Conservation (phyloP, 2,888 invertebrate genomes). For the Saturnia pavonia region DNA sequence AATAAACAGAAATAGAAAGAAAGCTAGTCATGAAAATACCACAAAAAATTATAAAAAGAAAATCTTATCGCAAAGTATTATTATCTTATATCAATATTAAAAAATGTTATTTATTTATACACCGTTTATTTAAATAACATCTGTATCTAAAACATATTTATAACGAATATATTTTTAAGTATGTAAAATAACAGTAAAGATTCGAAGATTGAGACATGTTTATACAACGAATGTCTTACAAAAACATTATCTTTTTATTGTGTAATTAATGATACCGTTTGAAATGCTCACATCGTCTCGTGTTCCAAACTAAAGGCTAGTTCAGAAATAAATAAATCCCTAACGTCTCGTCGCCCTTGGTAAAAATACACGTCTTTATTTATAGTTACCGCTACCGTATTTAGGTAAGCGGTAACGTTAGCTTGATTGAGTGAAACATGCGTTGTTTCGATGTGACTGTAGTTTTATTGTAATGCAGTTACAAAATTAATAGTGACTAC, state of each 20-base stretch:
- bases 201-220: not conserved
- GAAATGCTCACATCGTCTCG: not conserved
- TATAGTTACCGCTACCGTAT: not conserved
- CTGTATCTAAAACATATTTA: not conserved
- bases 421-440: not conserved
- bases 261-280: constrained; percentile 1
- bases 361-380: not conserved
- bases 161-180: not conserved
- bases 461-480: not conserved
- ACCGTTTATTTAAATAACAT: not conserved
- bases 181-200: not conserved
- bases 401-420: not conserved
- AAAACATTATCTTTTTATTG: not conserved
- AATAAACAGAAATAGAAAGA: too few relatives aligned
- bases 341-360: not conserved
- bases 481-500: too few relatives aligned
- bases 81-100: too few relatives aligned
- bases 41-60: too few relatives aligned
- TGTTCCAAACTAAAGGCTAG: not conserved
- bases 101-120: too few relatives aligned
- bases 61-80: too few relatives aligned
- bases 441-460: not conserved
- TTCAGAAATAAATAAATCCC: not conserved
- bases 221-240: not conserved
- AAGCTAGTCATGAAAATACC: too few relatives aligned